phyloP scores from a whole-genome alignment of 2,113 vertebrate species.

The Siniperca knerii region DNA sequence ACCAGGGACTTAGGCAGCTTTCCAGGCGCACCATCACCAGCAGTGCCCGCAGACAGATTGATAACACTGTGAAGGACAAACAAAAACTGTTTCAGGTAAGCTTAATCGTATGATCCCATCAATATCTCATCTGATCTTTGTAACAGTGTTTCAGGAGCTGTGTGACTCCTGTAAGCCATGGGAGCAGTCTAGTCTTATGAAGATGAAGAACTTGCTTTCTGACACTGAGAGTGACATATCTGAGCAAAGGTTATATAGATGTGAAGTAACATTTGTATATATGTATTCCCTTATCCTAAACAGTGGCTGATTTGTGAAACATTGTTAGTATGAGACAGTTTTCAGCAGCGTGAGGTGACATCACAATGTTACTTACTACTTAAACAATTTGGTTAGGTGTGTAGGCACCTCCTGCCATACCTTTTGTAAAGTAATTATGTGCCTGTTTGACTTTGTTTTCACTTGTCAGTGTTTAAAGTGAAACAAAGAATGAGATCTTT shows the following conservation, averaged over 20 bases:
- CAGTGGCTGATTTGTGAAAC: neutral
- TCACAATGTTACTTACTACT: neutral
- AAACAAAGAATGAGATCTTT: neutral
- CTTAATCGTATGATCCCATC: neutral
- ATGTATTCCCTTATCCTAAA: neutral
- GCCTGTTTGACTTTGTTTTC: neutral
- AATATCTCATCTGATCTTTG: neutral
- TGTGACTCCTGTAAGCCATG: neutral
- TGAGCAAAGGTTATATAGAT: neutral
- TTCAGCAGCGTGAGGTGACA: neutral
- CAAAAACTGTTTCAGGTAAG: slow-evolving; percentile 92
- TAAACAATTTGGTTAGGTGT: neutral
- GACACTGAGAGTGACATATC: neutral
- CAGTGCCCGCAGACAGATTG: slow-evolving; percentile 81
- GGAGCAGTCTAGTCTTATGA: neutral
- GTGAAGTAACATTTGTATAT: neutral
- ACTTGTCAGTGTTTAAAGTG: neutral
- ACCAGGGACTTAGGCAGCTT: slow-evolving; percentile 85
- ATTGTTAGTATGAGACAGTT: neutral
- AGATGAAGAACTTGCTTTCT: neutral
- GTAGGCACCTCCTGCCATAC: neutral
- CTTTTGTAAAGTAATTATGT: neutral
- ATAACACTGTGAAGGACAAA: slow-evolving; percentile 85
- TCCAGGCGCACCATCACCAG: slow-evolving; percentile 84
- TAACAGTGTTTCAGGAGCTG: neutral